These are phyloP conservation scores for Chlorops oryzae DNA, from an alignment of 1,140 invertebrate species.

Conservation along the genomic window DNA sequence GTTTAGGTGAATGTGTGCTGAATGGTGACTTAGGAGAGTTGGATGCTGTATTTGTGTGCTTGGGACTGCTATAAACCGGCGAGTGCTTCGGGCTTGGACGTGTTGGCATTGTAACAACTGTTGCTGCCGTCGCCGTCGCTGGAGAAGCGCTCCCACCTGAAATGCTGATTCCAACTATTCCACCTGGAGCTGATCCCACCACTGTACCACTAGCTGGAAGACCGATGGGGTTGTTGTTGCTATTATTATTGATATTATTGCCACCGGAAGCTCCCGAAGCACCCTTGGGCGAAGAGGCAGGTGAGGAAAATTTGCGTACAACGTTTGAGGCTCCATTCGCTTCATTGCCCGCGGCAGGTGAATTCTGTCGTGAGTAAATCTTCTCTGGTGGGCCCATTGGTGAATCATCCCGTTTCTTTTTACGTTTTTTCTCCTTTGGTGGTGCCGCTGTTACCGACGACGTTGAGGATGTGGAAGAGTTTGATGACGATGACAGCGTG, in stretches of 20 bases:
- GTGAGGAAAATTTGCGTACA: conserved; percentile 37
- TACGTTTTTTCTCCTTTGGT: conserved; percentile 72
- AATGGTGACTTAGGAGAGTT: conserved; percentile 56
- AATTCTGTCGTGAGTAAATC: conserved; percentile 49
- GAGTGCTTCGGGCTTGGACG: conserved; percentile 69
- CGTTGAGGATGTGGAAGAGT: neutral
- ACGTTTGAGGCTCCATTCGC: conserved; percentile 35
- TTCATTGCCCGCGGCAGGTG: conserved; percentile 32
- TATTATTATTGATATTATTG: no score
- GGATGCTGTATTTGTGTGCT: conserved; percentile 55
- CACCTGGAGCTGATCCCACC: no score
- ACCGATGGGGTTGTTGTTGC: no score
- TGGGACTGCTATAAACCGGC: conserved; percentile 69
- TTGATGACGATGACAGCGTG: conserved; percentile 57
- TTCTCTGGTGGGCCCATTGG: conserved; percentile 82
- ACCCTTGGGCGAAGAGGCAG: conserved; percentile 59
- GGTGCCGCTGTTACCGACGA: conserved; percentile 54
- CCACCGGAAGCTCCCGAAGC: conserved; percentile 16
- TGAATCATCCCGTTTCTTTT: conserved; percentile 65
- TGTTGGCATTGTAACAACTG: conserved; percentile 49
- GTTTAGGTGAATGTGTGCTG: conserved; percentile 67
- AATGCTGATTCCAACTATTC: no score
- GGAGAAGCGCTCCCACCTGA: conserved; percentile 62
- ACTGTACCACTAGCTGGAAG: conserved; percentile 24
- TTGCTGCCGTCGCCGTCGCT: conserved; percentile 60